phyloP scores from a whole-genome alignment of 2,888 invertebrate species.

The Polydrusus tereticollis region DNA sequence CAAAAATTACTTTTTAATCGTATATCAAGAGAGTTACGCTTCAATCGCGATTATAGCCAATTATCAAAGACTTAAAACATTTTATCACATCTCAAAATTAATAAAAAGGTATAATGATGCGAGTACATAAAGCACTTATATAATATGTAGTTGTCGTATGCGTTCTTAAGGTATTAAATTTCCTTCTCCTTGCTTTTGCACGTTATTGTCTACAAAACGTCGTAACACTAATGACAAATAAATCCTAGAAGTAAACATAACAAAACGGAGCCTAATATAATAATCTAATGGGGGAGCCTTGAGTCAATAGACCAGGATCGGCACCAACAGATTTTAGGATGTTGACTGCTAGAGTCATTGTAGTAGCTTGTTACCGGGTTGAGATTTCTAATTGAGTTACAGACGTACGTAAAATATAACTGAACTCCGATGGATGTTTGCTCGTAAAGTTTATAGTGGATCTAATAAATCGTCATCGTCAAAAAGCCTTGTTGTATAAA shows the following conservation, averaged over 20 bases:
- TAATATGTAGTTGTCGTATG: no score
- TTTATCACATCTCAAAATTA: no score
- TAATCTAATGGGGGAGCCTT: slow-evolving; percentile 46
- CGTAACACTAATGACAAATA: slow-evolving; percentile 12
- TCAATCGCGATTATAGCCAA: no score
- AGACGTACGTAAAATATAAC: background rate
- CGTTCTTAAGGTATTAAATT: no score
- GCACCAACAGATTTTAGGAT: slow-evolving; percentile 43
- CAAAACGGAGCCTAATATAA: slow-evolving; percentile 40
- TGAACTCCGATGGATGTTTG: background rate
- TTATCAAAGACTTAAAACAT: no score
- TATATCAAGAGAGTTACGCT: no score
- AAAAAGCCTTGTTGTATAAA: no score
- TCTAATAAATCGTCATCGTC: no score
- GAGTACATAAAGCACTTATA: no score
- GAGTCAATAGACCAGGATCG: slow-evolving; percentile 42
- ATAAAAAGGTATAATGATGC: no score
- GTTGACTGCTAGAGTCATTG: slow-evolving; percentile 38
- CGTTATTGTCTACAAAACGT: slow-evolving; percentile 1
- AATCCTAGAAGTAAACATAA: slow-evolving; percentile 31
- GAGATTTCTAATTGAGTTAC: slow-evolving; percentile 38
- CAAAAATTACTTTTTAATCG: background rate
- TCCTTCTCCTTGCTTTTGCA: background rate
- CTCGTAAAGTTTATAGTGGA: background rate
- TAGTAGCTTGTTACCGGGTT: slow-evolving; percentile 25